phyloP scores from a whole-genome alignment of 2,888 invertebrate genomes.

The Pycnomerus fuliginosus region DNA sequence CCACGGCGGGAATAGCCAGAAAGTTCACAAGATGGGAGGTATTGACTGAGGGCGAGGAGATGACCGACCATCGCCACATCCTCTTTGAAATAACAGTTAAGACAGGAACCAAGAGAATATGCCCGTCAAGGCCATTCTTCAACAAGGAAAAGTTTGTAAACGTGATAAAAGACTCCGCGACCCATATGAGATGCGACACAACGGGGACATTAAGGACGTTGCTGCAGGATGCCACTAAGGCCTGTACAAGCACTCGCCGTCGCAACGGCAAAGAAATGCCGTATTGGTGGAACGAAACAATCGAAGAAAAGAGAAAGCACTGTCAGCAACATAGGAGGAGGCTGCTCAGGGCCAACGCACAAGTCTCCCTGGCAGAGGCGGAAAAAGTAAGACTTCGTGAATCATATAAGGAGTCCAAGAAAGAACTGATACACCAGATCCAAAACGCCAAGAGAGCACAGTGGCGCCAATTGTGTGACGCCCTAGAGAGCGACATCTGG shows the following conservation, averaged over 20 bases:
- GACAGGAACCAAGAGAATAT: too few species aligned
- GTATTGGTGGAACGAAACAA: neutral
- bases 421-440: neutral
- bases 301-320: neutral
- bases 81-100: conserved; percentile 7
- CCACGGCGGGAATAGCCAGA: neutral
- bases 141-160: neutral
- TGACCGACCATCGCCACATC: conserved; percentile 11
- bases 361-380: too few species aligned
- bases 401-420: neutral
- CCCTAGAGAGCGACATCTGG: neutral
- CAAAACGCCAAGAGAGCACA: neutral
- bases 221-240: neutral
- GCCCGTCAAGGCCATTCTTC: neutral
- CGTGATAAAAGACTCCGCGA: neutral
- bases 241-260: neutral
- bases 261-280: neutral
- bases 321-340: neutral
- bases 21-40: conserved; percentile 2
- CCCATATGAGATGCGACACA: neutral
- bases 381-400: neutral
- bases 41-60: conserved; percentile 9
- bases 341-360: neutral
- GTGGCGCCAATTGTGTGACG: neutral
- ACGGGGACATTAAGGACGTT: neutral